Evolutionary conservation across 1,140 invertebrate genomes (phyloP), one percentile per base, ranked within the genome.

Genomic region (Notospermus geniculatus): DNA sequence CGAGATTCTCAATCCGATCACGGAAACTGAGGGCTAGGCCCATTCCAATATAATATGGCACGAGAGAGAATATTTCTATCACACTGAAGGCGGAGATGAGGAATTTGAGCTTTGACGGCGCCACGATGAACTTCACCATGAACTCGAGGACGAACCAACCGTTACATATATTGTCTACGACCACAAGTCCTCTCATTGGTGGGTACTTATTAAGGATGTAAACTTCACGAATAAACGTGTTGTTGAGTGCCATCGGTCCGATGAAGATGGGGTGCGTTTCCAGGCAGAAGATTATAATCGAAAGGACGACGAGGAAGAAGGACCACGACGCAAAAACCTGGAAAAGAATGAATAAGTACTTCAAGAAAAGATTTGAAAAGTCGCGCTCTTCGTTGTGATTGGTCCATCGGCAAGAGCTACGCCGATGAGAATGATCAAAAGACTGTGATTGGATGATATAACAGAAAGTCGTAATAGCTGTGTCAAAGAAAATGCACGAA

Each of bases 61-160:
- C 59, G 2, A 74, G 27, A 50, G 68, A 71, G 2, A 69, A 22
- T n/a, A 71, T 15, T 58, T 74, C 72, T 17, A 70, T 65, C 7
- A 71, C 43, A 1, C 66, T 66, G 39, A 64, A 58, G 5, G 68
- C 65, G 54, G 52, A 57, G 46, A 50, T 57, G 70, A 54, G 75
- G 46, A 43, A 82, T 54, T 81, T 77, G 28, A 76, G 75, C 19
- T 80, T 66, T 55, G 80, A 77, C 25, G 82, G 69, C 17, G 74
- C 67, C 19, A 65, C 64, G 17, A 69, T 59, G n/a, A 78, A 62
- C 62, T 82, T 83, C 50, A 65, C 59, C 2, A 65, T 43, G 45
- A 63, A 68, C 58, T 68, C 67, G n/a, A 68, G 36, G 22, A 68
- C 63, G 55, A 68, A 68, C 30, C 59, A 65, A 0, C 60, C 15